These are phyloP conservation scores for Daubentonia madagascariensis DNA, from an alignment of 2,113 vertebrate species.

Conservation along the genomic window DNA sequence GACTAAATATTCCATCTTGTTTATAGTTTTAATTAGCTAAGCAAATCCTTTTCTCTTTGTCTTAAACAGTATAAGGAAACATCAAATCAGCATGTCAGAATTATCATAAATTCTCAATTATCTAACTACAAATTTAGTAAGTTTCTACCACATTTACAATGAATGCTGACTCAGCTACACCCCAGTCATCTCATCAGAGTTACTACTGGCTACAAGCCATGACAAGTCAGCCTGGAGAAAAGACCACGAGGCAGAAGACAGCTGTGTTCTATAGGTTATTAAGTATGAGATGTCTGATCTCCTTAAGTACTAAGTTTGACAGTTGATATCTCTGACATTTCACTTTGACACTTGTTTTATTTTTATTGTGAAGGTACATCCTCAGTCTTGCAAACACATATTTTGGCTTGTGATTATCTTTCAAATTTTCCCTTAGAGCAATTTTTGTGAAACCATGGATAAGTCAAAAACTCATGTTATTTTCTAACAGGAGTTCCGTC, in stretches of 20 bases:
- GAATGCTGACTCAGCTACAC: neutral
- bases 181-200: neutral
- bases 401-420: no score
- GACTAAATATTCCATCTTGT: slow-evolving; percentile 38
- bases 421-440: no score
- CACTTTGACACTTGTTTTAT: no score
- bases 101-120: slow-evolving; percentile 52
- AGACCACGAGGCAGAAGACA: neutral
- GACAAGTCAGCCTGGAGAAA: neutral
- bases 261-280: neutral
- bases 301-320: no score
- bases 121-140: neutral
- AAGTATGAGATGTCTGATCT: no score
- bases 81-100: slow-evolving; percentile 43
- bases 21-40: slow-evolving; percentile 65
- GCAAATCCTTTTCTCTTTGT: slow-evolving; percentile 46
- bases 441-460: no score
- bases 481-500: no score
- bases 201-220: neutral
- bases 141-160: neutral
- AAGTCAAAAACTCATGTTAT: no score
- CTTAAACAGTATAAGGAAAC: slow-evolving; percentile 45
- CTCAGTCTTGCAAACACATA: no score
- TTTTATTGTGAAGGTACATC: no score
- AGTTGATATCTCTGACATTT: no score